Base-by-base conservation (phyloP, 53 echinoderm and acorn worm genomes). In the Pentamera pediparva region DNA sequence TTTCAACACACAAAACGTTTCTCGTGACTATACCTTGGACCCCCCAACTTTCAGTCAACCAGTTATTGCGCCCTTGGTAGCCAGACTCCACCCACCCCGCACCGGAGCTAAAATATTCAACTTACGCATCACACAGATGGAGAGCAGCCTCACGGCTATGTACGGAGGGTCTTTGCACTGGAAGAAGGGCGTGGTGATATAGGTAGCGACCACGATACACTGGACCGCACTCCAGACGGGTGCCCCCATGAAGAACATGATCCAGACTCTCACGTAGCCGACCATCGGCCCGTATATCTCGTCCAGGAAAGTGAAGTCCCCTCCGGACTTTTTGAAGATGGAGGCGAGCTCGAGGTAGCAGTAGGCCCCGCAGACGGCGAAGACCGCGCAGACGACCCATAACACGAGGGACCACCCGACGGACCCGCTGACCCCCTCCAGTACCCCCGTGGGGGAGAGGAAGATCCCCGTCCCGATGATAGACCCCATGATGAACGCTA, bases 391-490 rank as follows among this genome's bases (percentile, higher is more conserved):
- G 11, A 34, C 32, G 6, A 81, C 39, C 81, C 81, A 81, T 22
- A 81, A 27, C 20, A 81, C 28, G n/a, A 81, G 39, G 11, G 81
- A 60, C 7, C 73, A 48, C 0, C 81, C 81, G 0, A 81, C 81
- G 24, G 81, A 81, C 6, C 81, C 81, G 37, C 81, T 38, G 21
- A 74, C 73, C 18, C 81, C 81, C 12, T 62, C 48, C 6, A 81
- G 73, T 15, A 81, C 63, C 4, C 81, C 81, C 12, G 81, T 52
- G 26, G 81, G 81, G 13, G 81, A 81, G 21, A 81, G 57, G n/a
- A 81, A 81, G 35, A 81, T 81, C 0, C 81, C 81, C 7, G 81
- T 81, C 11, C 81, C 81, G 35, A 81, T 81, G 10, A 81, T 62
- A 5, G 63, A 6, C 28, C 81, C 81, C 26, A 74, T 49, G 5